Evolutionary conservation across 2,888 invertebrate genomes (phyloP).

Genomic region (Dicyrtoma fusca): DNA sequence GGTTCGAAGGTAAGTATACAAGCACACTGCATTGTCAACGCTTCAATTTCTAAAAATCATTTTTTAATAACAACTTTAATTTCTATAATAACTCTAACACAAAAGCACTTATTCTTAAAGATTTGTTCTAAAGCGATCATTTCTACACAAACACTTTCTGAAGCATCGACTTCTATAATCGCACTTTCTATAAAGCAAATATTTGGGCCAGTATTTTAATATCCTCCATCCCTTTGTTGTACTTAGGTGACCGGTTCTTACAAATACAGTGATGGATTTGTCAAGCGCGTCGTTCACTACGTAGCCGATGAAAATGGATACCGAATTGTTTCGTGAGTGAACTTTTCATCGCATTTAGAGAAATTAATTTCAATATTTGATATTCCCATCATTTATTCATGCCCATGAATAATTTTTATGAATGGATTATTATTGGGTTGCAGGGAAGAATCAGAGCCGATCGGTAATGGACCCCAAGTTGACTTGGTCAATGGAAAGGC

Average conservation of each 20-base stretch:
- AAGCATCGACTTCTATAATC: too few species aligned
- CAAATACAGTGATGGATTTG: constrained; percentile 67
- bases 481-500: constrained; percentile 61
- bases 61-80: not conserved
- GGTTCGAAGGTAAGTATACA: constrained; percentile 58
- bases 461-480: constrained; percentile 63
- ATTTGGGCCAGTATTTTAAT: too few species aligned
- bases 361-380: not conserved
- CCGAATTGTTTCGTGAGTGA: constrained; percentile 65
- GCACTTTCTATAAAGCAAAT: not conserved
- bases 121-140: too few species aligned
- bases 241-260: constrained; percentile 62
- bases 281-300: constrained; percentile 63
- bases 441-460: constrained; percentile 62
- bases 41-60: not conserved
- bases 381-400: not conserved
- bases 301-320: constrained; percentile 68
- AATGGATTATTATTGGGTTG: too few species aligned
- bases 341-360: not conserved
- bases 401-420: not conserved
- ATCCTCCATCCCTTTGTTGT: not conserved
- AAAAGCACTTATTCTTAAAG: constrained; percentile 1
- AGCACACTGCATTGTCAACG: too few species aligned
- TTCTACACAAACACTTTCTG: too few species aligned
- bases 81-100: not conserved